These are phyloP conservation scores for Euclidia mi DNA, from an alignment of 2,888 invertebrate species.

Conservation along the genomic window DNA sequence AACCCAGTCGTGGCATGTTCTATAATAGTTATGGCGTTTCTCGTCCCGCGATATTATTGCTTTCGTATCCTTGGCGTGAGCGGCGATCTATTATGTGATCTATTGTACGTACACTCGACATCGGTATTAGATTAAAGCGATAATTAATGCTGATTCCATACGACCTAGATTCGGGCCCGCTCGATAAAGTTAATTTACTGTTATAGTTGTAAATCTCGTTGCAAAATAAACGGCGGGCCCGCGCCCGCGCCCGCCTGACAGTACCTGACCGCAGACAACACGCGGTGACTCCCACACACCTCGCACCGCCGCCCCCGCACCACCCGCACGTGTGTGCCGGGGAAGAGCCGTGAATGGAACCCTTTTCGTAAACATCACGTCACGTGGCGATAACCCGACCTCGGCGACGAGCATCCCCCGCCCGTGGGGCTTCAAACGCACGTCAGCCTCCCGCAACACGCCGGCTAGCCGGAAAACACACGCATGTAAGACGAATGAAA, in stretches of 20 bases:
- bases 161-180: conserved; percentile 88
- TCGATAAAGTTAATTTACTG: conserved; percentile 89
- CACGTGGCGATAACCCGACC: conserved; percentile 77
- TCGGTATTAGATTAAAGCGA: conserved; percentile 88
- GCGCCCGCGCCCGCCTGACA: conserved; percentile 53
- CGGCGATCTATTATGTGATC: conserved; percentile 89
- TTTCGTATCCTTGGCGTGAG: conserved; percentile 87
- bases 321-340: conserved; percentile 57
- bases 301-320: conserved; percentile 49
- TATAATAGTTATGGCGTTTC: conserved; percentile 71
- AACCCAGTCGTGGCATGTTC: conserved; percentile 78
- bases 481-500: conserved; percentile 77
- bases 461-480: conserved; percentile 67
- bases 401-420: conserved; percentile 37
- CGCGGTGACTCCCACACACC: conserved; percentile 80
- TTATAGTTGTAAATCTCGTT: conserved; percentile 89
- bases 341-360: conserved; percentile 72
- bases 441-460: conserved; percentile 51
- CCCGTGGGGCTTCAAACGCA: conserved; percentile 45
- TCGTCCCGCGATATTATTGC: conserved; percentile 73
- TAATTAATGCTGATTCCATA: conserved; percentile 90
- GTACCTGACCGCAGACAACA: conserved; percentile 86
- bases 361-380: conserved; percentile 73
- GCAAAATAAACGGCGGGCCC: conserved; percentile 86
- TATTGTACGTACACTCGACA: conserved; percentile 86